Conservation (phyloP, 2,797 vertebrate species). For the Sparus aurata region DNA sequence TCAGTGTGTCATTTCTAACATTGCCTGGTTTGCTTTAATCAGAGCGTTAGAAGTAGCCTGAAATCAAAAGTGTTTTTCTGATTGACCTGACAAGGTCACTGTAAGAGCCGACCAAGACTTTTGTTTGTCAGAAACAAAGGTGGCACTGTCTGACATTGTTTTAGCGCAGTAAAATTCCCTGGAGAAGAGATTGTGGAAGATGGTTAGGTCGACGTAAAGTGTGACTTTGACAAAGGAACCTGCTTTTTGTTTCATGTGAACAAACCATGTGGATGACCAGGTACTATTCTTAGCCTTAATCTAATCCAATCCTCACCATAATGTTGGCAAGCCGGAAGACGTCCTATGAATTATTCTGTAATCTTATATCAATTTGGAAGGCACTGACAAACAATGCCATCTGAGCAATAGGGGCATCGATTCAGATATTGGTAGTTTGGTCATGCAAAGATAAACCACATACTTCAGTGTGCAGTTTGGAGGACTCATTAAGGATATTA, state of each 20-base stretch:
- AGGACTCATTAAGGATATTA: background rate
- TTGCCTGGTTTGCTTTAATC: background rate
- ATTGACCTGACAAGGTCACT: constrained; percentile 2
- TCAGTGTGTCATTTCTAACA: background rate
- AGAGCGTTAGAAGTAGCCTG: background rate
- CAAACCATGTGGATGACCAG: background rate
- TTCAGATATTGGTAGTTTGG: background rate
- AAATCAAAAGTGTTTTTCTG: constrained; percentile 1
- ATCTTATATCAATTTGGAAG: background rate
- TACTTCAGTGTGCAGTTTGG: background rate
- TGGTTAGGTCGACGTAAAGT: background rate
- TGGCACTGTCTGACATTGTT: background rate
- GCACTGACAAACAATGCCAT: background rate
- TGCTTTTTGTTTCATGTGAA: background rate
- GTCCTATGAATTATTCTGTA: no score
- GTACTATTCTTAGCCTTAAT: no score
- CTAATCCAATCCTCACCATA: no score
- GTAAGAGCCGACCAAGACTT: background rate
- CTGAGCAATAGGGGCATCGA: no score
- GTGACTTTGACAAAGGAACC: background rate
- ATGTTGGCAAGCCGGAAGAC: no score
- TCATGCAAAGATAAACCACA: background rate
- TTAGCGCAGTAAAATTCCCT: background rate
- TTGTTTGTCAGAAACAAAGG: background rate
- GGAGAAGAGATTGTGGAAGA: background rate